These are phyloP conservation scores for Nesometra sesokonis DNA, from an alignment of 35 echinoderm and acorn worm species.

Conservation along the genomic window DNA sequence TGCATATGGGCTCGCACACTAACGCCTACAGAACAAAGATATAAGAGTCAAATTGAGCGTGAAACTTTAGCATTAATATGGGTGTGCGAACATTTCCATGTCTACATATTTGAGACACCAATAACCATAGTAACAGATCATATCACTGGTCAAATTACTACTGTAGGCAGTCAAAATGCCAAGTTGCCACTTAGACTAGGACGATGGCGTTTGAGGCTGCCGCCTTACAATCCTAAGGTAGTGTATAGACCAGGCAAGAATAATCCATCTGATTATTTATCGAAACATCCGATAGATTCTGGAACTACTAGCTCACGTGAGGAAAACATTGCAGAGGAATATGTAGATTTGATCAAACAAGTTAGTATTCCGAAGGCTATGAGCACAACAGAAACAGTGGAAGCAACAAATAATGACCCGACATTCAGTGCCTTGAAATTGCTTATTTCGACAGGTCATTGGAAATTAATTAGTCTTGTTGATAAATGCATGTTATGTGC, in stretches of 20 bases:
- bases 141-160: not conserved
- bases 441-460: not conserved
- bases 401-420: conserved; percentile 11
- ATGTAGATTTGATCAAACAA: conserved; percentile 15
- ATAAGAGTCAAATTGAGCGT: conserved; percentile 30
- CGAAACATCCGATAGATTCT: conserved; percentile 8
- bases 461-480: not conserved
- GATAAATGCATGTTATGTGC: too few relatives aligned
- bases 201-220: conserved; percentile 32
- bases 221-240: conserved; percentile 16
- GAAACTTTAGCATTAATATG: conserved; percentile 39
- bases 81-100: conserved; percentile 34
- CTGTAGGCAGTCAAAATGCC: conserved; percentile 17
- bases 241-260: conserved; percentile 26
- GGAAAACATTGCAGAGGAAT: not conserved
- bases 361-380: conserved; percentile 37
- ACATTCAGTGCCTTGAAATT: not conserved
- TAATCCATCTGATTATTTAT: conserved; percentile 42
- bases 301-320: not conserved
- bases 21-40: conserved; percentile 32
- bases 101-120: conserved; percentile 28
- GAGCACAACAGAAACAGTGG: conserved; percentile 19
- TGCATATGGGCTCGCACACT: conserved; percentile 31
- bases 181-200: conserved; percentile 20
- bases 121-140: not conserved